Evolutionary conservation across 2,797 vertebrate species (phyloP).

Genomic region (Sphenopsis melanotis): DNA sequence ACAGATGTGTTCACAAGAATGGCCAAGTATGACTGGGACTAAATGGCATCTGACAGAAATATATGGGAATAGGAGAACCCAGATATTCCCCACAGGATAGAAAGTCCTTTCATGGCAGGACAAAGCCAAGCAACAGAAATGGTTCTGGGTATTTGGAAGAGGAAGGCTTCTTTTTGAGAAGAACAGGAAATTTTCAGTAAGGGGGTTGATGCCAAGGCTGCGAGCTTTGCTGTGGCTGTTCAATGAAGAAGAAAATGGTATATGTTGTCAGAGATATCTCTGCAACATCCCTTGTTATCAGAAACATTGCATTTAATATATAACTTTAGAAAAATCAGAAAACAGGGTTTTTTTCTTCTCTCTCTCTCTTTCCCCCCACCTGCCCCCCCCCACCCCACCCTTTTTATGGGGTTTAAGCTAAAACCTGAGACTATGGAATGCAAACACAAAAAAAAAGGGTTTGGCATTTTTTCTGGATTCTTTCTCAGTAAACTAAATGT

Average conservation of each 20-base stretch:
- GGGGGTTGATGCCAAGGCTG: not conserved
- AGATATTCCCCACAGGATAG: not conserved
- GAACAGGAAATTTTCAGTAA: not conserved
- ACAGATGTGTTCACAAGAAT: not conserved
- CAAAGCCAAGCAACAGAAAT: not conserved
- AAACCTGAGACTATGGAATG: not conserved
- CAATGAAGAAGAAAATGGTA: not conserved
- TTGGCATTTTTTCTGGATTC: not conserved
- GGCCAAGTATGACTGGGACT: not conserved
- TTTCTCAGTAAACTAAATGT: not conserved
- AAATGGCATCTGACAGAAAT: not conserved
- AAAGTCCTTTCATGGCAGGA: not conserved
- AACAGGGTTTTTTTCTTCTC: rapidly evolving
- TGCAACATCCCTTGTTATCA: not conserved
- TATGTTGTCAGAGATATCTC: not conserved
- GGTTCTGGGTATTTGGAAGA: not conserved
- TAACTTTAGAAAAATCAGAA: not conserved
- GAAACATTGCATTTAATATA: not conserved
- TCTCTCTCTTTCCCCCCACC: no score
- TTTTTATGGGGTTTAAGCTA: not conserved
- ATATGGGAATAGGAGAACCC: not conserved
- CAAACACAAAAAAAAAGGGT: not conserved
- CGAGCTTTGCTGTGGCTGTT: not conserved
- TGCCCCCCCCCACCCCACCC: rapidly evolving
- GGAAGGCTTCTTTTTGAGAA: not conserved